phyloP scores from a whole-genome alignment of 2,888 invertebrate genomes.

The Lucinisca nassula region DNA sequence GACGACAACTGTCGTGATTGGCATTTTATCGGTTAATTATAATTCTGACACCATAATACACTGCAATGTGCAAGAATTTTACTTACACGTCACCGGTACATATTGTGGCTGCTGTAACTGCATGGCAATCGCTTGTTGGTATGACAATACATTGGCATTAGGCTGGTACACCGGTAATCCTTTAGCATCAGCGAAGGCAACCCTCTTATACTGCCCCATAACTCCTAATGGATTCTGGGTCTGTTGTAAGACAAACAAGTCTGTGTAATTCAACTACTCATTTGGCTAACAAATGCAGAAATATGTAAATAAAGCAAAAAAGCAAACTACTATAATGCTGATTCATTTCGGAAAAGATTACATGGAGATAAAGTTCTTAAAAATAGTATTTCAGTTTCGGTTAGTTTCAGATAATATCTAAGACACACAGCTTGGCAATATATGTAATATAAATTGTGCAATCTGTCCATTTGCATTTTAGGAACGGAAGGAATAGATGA shows the following conservation, averaged over 20 bases:
- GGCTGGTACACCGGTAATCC: conserved; percentile 96
- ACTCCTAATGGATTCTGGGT: conserved; percentile 31
- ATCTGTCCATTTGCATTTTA: neutral
- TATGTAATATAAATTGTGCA: neutral
- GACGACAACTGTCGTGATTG: too few species aligned
- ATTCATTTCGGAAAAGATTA: neutral
- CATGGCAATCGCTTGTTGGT: conserved; percentile 94
- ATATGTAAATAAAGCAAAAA: neutral
- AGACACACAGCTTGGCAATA: conserved; percentile 1
- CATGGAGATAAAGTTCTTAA: neutral
- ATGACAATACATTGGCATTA: conserved; percentile 89
- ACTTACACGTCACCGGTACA: conserved; percentile 83
- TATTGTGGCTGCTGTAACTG: conserved; percentile 77
- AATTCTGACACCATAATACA: too few species aligned
- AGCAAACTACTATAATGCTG: conserved; percentile 5
- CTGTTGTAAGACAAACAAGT: neutral
- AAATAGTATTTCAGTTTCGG: neutral
- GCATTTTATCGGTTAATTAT: too few species aligned
- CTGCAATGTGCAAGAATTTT: neutral
- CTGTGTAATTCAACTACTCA: neutral
- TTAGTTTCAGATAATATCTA: neutral
- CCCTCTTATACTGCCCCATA: conserved; percentile 93
- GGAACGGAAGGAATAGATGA: neutral
- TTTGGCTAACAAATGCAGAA: neutral
- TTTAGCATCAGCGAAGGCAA: conserved; percentile 93